Conservation (phyloP, 1,140 invertebrate genomes). For the Polyergus mexicanus region DNA sequence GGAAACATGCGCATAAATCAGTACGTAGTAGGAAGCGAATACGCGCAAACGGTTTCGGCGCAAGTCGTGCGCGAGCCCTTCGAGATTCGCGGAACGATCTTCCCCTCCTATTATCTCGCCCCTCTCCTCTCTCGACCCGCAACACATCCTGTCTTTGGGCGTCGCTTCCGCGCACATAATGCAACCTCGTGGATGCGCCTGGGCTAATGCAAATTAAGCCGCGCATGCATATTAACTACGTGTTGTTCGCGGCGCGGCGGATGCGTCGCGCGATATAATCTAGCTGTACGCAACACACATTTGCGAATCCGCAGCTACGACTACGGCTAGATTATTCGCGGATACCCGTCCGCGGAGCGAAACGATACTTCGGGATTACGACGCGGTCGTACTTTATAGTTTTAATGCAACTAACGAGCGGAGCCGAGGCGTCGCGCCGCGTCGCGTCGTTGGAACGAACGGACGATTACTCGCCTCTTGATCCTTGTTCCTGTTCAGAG, state of each 20-base stretch:
- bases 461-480: conserved; percentile 30
- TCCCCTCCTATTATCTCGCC: conserved; percentile 6
- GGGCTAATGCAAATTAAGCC: conserved; percentile 80
- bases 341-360: conserved; percentile 53
- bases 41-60: conserved; percentile 23
- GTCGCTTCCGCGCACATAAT: conserved; percentile 75
- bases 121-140: not conserved
- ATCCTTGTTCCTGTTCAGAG: conserved; percentile 5
- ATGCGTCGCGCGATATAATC: conserved; percentile 77
- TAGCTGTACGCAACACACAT: conserved; percentile 74
- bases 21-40: not conserved
- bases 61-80: conserved; percentile 27
- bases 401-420: conserved; percentile 46
- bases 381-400: conserved; percentile 22
- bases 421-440: conserved; percentile 56
- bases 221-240: conserved; percentile 81
- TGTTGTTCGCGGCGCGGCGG: conserved; percentile 77
- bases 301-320: conserved; percentile 54
- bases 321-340: conserved; percentile 74
- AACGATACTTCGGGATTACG: conserved; percentile 66
- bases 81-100: conserved; percentile 1
- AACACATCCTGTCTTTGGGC: conserved; percentile 25
- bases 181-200: conserved; percentile 47
- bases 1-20: conserved; percentile 9
- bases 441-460: not conserved